Conservation (phyloP, 2,797 vertebrate genomes). For the Hozukius guyotensis region DNA sequence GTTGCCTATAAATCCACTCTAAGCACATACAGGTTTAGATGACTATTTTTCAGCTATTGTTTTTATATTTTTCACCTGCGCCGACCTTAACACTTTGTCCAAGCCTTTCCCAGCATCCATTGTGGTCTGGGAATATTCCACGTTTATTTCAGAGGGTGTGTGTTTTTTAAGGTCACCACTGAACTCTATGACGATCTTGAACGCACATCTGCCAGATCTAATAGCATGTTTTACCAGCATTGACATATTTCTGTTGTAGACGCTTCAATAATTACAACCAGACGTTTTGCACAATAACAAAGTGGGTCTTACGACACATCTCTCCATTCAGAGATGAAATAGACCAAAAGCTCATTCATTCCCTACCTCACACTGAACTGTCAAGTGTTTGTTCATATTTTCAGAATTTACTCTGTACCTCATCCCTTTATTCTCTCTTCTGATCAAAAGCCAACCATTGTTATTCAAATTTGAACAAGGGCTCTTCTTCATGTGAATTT, state of each 20-base stretch:
- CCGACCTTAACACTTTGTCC: not conserved
- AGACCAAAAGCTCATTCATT: not conserved
- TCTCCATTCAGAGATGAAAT: slow-evolving; percentile 9
- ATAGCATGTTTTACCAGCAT: slow-evolving; percentile 26
- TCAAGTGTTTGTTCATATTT: not conserved
- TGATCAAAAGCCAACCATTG: not conserved
- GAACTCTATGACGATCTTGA: not conserved
- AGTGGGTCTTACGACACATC: slow-evolving; percentile 19
- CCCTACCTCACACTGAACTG: not conserved
- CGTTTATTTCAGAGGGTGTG: not conserved
- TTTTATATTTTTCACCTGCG: not conserved
- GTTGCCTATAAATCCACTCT: not conserved
- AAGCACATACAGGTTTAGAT: not conserved
- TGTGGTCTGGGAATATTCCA: not conserved
- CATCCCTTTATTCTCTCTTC: not conserved
- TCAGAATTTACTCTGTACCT: not conserved
- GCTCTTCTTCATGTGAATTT: not conserved
- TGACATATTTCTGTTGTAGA: slow-evolving; percentile 39
- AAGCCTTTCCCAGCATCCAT: not conserved
- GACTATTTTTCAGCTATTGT: not conserved
- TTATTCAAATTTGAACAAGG: not conserved
- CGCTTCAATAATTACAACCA: slow-evolving; percentile 48
- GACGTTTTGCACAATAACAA: slow-evolving; percentile 51
- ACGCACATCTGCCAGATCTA: slow-evolving; percentile 26
- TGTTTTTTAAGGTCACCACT: not conserved